Conservation (phyloP, 2,888 invertebrate genomes). For the Chloroclystis v-ata region DNA sequence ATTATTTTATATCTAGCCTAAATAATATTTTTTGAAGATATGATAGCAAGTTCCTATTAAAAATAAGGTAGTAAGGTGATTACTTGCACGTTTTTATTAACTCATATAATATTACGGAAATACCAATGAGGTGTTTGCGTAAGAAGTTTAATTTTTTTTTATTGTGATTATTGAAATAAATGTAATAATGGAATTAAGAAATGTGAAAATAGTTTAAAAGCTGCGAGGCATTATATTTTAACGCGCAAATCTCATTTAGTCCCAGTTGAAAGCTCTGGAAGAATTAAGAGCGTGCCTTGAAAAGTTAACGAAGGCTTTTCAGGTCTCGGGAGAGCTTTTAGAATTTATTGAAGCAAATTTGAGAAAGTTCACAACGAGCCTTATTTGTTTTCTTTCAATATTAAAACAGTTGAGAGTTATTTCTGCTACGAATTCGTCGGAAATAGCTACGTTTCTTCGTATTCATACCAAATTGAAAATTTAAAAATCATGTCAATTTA, state of each 20-base stretch:
- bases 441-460: no score
- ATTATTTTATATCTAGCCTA: conserved; percentile 33
- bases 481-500: no score
- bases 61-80: conserved; percentile 6
- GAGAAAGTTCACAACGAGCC: not conserved
- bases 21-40: conserved; percentile 14
- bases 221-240: not conserved
- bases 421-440: not conserved
- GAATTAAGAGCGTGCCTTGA: not conserved
- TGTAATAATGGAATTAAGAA: no score
- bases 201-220: no score
- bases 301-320: not conserved
- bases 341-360: not conserved
- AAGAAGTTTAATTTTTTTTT: no score
- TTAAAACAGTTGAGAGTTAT: not conserved
- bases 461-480: no score
- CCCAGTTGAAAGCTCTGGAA: not conserved
- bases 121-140: no score
- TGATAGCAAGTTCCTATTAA: conserved; percentile 1
- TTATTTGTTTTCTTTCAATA: not conserved
- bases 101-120: no score
- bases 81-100: not conserved
- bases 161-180: no score
- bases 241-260: not conserved
- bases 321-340: not conserved